Conservation (phyloP, 2,797 vertebrate species). For the Cercopithecus hamlyni region DNA sequence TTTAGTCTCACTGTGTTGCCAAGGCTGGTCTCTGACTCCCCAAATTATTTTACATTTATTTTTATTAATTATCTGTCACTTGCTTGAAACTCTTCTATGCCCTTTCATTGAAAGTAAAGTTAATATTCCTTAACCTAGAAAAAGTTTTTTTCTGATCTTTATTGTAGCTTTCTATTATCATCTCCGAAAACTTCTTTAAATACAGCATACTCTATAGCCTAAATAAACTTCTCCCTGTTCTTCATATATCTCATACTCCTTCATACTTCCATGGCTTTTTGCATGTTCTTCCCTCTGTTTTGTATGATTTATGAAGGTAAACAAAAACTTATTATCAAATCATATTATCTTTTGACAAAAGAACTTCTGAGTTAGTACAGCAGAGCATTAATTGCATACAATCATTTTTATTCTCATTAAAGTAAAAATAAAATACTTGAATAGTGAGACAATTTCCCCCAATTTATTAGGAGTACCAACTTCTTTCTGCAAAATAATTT, state of each 20-base stretch:
- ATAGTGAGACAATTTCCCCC: background rate
- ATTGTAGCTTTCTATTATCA: background rate
- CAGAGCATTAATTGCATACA: background rate
- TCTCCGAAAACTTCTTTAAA: background rate
- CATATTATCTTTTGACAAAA: background rate
- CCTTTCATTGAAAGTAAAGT: slow-evolving; percentile 22
- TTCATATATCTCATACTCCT: background rate
- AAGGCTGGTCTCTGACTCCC: background rate
- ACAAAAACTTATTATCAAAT: background rate
- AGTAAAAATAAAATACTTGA: background rate
- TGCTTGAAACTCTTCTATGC: background rate
- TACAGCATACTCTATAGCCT: background rate
- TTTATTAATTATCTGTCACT: background rate
- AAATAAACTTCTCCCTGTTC: background rate
- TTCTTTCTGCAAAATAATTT: background rate
- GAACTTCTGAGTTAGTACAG: background rate
- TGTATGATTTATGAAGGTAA: background rate
- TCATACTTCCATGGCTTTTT: background rate
- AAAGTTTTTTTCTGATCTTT: background rate
- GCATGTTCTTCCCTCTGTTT: background rate
- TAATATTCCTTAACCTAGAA: background rate
- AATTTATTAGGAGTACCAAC: background rate
- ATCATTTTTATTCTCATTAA: background rate
- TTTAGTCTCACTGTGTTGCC: background rate
- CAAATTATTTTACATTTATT: too few species aligned